These are phyloP conservation scores for Aurelia sp. DNA, from an alignment of 30 jellyfish, hydroid and myxozoan genomes.

Conservation along the genomic window DNA sequence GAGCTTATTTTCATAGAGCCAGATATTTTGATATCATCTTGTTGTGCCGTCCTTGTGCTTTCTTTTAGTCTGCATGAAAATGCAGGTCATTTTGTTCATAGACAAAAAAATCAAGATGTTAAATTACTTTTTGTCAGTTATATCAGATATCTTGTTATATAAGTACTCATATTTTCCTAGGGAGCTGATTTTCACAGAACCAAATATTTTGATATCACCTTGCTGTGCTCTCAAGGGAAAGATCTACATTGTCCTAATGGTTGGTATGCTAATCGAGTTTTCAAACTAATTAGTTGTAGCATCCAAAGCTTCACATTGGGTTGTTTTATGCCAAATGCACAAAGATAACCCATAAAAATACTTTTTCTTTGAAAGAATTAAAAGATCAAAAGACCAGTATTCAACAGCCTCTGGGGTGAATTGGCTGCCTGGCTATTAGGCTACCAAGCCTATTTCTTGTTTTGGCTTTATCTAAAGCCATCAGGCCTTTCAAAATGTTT, in stretches of 20 bases:
- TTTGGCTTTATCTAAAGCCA: too few relatives aligned
- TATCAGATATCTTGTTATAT: not conserved
- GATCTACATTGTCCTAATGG: slow-evolving; percentile 68
- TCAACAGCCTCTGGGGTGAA: too few relatives aligned
- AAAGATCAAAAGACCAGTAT: too few relatives aligned
- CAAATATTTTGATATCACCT: slow-evolving; percentile 81
- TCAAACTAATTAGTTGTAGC: too few relatives aligned
- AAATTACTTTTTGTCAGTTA: not conserved
- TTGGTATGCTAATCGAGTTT: not conserved
- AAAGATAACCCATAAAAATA: too few relatives aligned
- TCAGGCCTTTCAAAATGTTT: too few relatives aligned
- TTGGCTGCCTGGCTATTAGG: too few relatives aligned
- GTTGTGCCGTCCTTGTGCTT: slow-evolving; percentile 1
- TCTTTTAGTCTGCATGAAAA: not conserved
- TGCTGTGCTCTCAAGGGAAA: slow-evolving; percentile 21
- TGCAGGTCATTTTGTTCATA: too few relatives aligned
- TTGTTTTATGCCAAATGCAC: too few relatives aligned
- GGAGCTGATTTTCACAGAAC: slow-evolving; percentile 85
- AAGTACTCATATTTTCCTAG: slow-evolving; percentile 8
- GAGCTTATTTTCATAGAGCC: slow-evolving; percentile 84
- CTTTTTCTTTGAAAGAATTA: too few relatives aligned
- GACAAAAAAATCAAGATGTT: not conserved
- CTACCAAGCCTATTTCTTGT: too few relatives aligned
- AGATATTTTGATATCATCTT: slow-evolving; percentile 78
- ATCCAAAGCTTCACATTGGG: too few relatives aligned